These are phyloP conservation scores for Cavia aperea DNA, from an alignment of 2,113 vertebrate genomes.

Conservation along the genomic window DNA sequence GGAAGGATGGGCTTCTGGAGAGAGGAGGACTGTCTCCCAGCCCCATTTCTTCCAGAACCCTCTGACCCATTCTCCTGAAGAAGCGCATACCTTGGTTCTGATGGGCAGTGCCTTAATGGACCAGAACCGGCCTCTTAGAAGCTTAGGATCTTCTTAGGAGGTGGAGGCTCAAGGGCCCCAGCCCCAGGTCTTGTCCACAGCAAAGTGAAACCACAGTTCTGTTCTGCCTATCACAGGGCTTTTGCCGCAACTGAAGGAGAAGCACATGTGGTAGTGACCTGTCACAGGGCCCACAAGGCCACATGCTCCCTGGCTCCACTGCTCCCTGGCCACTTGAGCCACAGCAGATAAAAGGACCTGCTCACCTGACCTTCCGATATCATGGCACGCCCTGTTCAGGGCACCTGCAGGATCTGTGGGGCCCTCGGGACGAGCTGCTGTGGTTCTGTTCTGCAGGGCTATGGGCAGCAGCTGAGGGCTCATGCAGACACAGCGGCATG, in stretches of 20 bases:
- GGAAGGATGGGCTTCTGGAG: neutral
- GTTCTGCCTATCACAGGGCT: neutral
- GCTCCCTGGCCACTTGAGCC: too few relatives aligned
- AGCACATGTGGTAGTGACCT: rapidly evolving
- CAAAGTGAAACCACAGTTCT: neutral
- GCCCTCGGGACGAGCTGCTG: neutral
- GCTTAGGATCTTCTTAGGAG: neutral
- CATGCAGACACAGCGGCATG: neutral
- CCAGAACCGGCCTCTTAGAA: neutral
- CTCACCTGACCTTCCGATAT: neutral
- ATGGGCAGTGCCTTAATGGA: neutral
- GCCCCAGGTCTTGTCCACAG: too few relatives aligned
- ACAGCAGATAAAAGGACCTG: too few relatives aligned
- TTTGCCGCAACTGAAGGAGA: neutral
- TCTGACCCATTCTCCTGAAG: neutral
- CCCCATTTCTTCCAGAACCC: neutral
- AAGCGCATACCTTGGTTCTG: neutral
- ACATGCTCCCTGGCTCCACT: neutral
- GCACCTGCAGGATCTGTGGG: neutral
- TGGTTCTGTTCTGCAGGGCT: too few relatives aligned
- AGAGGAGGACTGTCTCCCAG: neutral
- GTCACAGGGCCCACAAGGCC: neutral
- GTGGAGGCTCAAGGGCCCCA: neutral
- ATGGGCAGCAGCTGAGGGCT: too few relatives aligned
- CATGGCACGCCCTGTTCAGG: rapidly evolving